These are phyloP conservation scores for Tiliacea citrago DNA, from an alignment of 2,888 invertebrate species.

Conservation along the genomic window DNA sequence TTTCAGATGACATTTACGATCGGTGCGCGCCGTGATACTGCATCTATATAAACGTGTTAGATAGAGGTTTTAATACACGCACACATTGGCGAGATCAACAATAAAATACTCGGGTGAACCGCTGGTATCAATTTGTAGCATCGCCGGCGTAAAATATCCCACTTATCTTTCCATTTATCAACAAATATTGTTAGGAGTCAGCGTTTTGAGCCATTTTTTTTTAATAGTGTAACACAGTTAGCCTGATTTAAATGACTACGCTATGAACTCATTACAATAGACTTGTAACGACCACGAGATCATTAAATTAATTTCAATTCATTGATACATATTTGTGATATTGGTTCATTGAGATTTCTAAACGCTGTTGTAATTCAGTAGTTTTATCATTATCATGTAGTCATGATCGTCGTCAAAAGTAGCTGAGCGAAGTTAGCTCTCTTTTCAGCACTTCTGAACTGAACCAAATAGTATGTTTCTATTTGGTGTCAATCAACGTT, in stretches of 20 bases:
- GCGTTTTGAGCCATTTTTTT: slow-evolving; percentile 64
- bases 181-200: slow-evolving; percentile 74
- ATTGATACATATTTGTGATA: too few relatives aligned
- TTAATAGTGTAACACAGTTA: slow-evolving; percentile 34
- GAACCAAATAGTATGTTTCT: background rate
- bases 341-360: background rate
- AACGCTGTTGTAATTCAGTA: background rate
- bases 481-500: background rate
- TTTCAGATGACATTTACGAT: slow-evolving; percentile 90
- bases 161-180: slow-evolving; percentile 81
- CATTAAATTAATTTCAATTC: background rate
- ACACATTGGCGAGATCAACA: slow-evolving; percentile 77
- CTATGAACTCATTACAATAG: background rate
- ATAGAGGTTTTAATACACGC: slow-evolving; percentile 83
- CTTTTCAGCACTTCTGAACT: background rate
- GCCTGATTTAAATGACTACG: background rate
- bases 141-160: slow-evolving; percentile 79
- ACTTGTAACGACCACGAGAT: background rate
- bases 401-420: too few relatives aligned
- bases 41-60: slow-evolving; percentile 86
- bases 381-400: background rate
- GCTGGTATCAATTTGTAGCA: slow-evolving; percentile 83
- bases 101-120: slow-evolving; percentile 77
- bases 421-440: background rate
- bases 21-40: slow-evolving; percentile 87